A percentile compares a stretch with the other conserved stretches of the same genome.
Conservation (phyloP, 1,140 invertebrate genomes). For the Eurosta solidaginis region DNA sequence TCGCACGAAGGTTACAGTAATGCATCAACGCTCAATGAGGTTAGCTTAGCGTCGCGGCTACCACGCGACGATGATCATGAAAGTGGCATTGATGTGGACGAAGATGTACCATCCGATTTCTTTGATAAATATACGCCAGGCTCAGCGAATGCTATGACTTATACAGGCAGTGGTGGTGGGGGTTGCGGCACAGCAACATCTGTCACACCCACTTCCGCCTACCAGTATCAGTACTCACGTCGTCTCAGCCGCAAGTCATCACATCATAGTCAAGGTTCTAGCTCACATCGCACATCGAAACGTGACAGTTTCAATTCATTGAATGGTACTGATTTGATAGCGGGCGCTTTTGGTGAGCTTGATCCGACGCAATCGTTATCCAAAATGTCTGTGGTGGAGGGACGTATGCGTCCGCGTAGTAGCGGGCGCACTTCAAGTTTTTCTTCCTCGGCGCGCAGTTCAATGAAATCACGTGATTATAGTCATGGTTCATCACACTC, state of each 20-base stretch:
- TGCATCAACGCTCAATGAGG: slow-evolving; percentile 13
- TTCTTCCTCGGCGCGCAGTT: slow-evolving; percentile 53
- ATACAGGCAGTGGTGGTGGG: not conserved
- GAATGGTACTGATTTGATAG: slow-evolving; percentile 53
- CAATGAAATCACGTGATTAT: slow-evolving; percentile 55
- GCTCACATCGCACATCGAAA: slow-evolving; percentile 39
- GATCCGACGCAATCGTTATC: slow-evolving; percentile 56
- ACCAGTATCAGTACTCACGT: slow-evolving; percentile 54
- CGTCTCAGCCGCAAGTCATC: slow-evolving; percentile 53
- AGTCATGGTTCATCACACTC: slow-evolving; percentile 52
- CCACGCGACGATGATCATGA: slow-evolving; percentile 35
- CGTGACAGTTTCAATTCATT: slow-evolving; percentile 56
- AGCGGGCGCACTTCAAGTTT: slow-evolving; percentile 50
- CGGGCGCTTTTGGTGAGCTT: slow-evolving; percentile 55
- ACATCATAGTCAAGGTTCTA: slow-evolving; percentile 39
- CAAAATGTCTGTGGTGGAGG: slow-evolving; percentile 55
- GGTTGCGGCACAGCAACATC: slow-evolving; percentile 19
- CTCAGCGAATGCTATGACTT: slow-evolving; percentile 30
- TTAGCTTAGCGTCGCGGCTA: not conserved
- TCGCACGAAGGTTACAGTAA: slow-evolving; percentile 15
- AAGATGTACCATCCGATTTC: slow-evolving; percentile 53
- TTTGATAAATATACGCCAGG: slow-evolving; percentile 53
- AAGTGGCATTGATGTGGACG: slow-evolving; percentile 37
- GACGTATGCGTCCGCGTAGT: slow-evolving; percentile 54
- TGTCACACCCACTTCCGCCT: slow-evolving; percentile 41